Evolutionary conservation across 2,797 vertebrate species (phyloP).

Genomic region (Anguilla anguilla): DNA sequence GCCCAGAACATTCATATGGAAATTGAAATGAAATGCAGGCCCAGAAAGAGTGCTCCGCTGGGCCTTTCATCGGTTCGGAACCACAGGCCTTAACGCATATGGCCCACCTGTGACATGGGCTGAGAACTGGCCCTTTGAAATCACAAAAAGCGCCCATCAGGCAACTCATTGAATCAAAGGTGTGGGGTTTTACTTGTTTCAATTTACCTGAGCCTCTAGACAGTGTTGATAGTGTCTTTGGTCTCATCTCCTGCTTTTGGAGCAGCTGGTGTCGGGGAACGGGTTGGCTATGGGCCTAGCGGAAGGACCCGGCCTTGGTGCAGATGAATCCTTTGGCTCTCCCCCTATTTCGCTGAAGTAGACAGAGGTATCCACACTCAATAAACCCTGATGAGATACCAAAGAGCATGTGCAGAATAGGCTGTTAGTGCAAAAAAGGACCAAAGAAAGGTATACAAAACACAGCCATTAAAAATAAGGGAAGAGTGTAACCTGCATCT

Average conservation of each 20-base stretch:
- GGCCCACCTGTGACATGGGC: constrained; percentile 14
- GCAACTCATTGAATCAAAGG: constrained; percentile 36
- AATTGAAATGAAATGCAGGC: constrained; percentile 37
- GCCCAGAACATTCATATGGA: constrained; percentile 54
- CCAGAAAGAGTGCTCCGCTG: background rate
- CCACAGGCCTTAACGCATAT: background rate
- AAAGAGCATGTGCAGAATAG: background rate
- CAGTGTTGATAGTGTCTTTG: constrained; percentile 12
- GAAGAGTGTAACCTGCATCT: background rate
- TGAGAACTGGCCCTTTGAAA: constrained; percentile 47
- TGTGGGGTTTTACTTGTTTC: constrained; percentile 49
- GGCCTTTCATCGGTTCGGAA: background rate
- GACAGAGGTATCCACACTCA: background rate
- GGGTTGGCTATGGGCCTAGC: background rate
- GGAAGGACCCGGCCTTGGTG: background rate
- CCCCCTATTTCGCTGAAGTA: background rate
- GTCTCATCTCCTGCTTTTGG: background rate
- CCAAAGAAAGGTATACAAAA: background rate
- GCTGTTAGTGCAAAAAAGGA: background rate
- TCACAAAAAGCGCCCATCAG: constrained; percentile 32
- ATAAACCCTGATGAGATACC: background rate
- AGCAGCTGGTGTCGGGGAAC: background rate
- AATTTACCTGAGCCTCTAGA: constrained; percentile 37
- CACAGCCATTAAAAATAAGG: background rate
- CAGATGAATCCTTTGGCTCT: background rate